phyloP scores from a whole-genome alignment of 2,113 vertebrate genomes.

The Amphiprion percula region DNA sequence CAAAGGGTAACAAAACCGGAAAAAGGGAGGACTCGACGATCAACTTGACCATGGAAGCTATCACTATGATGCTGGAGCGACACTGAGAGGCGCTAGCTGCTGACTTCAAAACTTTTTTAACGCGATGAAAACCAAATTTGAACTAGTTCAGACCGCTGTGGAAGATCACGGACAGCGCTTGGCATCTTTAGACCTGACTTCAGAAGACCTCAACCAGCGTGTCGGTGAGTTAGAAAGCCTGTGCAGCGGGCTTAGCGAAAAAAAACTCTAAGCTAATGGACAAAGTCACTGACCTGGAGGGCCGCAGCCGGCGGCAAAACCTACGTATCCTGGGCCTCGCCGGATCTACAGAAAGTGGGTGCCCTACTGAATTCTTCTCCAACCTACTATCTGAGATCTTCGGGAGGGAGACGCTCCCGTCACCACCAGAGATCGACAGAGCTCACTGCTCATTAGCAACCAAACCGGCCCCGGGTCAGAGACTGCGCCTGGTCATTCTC shows the following conservation, averaged over 20 bases:
- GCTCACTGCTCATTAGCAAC: background rate
- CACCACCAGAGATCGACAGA: background rate
- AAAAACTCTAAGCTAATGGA: background rate
- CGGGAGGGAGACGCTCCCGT: background rate
- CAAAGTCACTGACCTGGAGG: background rate
- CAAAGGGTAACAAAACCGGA: too few species aligned
- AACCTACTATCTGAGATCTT: fast-evolving
- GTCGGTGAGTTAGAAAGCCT: background rate
- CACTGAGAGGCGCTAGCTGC: too few species aligned
- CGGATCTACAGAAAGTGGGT: background rate
- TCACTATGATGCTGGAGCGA: too few species aligned
- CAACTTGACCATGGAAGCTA: too few species aligned
- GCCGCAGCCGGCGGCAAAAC: background rate
- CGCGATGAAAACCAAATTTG: background rate
- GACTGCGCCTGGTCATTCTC: background rate
- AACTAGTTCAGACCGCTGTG: background rate
- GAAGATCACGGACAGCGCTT: background rate
- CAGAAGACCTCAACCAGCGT: background rate
- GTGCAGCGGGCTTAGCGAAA: background rate
- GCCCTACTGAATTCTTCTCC: background rate
- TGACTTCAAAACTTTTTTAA: background rate
- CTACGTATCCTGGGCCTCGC: background rate
- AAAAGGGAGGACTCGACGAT: too few species aligned
- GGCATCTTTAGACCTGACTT: background rate
- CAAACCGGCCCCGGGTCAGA: background rate